Percentiles rank a stretch among this genome's conserved stretches.
phyloP scores from a whole-genome alignment of 2,797 vertebrate genomes.

The Sebastes matsubarae region DNA sequence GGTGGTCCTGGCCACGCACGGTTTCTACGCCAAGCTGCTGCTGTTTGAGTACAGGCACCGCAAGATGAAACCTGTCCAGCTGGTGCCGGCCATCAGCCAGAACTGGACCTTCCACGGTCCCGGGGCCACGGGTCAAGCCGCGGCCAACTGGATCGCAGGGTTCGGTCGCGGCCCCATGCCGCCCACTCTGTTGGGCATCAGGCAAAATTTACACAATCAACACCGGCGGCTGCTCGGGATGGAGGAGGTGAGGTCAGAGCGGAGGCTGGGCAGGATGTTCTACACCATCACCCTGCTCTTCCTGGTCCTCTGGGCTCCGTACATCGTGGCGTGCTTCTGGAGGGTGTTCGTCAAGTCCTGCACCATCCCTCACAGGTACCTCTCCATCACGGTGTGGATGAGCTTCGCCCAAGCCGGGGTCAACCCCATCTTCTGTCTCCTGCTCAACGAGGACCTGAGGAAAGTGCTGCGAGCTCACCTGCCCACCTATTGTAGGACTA shows the following conservation, averaged over 20 bases:
- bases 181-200: constrained; percentile 89
- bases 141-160: constrained; percentile 92
- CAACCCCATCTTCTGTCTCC: constrained; percentile 91
- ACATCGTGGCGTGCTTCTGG: constrained; percentile 92
- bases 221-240: constrained; percentile 90
- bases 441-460: constrained; percentile 92
- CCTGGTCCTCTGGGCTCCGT: constrained; percentile 91
- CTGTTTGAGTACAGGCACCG: constrained; percentile 92
- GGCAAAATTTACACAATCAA: constrained; percentile 88
- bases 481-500: constrained; percentile 89
- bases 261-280: constrained; percentile 92
- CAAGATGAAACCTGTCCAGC: constrained; percentile 93
- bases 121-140: constrained; percentile 90
- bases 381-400: constrained; percentile 92
- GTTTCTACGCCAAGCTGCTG: constrained; percentile 91
- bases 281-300: constrained; percentile 91
- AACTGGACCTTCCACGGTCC: constrained; percentile 95
- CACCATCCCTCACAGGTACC: constrained; percentile 87
- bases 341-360: constrained; percentile 91
- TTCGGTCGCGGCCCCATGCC: constrained; percentile 92
- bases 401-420: constrained; percentile 91
- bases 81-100: constrained; percentile 92
- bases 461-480: constrained; percentile 89
- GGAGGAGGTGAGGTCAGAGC: constrained; percentile 91
- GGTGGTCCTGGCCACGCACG: constrained; percentile 90